phyloP scores from a whole-genome alignment of 2,888 invertebrate species.

The Acanthosepion esculentum region DNA sequence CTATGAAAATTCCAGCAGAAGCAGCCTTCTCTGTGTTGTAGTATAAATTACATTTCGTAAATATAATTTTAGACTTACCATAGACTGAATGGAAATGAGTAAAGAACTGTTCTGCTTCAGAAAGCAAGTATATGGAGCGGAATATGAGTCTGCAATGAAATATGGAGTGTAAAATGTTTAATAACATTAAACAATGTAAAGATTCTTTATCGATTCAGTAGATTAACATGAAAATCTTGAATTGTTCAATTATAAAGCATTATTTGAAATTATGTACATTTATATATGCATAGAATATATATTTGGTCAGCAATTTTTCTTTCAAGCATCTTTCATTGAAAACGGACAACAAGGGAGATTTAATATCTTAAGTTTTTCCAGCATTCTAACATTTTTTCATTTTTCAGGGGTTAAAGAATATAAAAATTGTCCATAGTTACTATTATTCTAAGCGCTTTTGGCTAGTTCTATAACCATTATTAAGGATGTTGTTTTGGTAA shows the following conservation, averaged over 20 bases:
- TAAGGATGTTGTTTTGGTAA: no score
- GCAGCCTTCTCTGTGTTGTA: neutral
- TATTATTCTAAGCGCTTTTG: no score
- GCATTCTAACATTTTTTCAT: no score
- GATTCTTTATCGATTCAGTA: no score
- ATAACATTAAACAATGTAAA: neutral
- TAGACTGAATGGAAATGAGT: neutral
- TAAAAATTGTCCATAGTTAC: no score
- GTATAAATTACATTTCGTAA: neutral
- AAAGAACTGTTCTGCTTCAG: conserved; percentile 33
- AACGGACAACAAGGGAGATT: no score
- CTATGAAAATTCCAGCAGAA: neutral
- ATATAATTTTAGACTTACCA: neutral
- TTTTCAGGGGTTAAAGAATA: no score
- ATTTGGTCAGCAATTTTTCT: neutral
- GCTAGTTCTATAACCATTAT: no score
- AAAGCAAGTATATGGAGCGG: neutral
- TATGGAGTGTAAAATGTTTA: neutral
- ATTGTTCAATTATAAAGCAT: neutral
- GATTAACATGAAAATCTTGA: neutral
- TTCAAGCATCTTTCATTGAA: no score
- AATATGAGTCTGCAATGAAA: conserved; percentile 3
- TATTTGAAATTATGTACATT: neutral
- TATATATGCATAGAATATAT: neutral
- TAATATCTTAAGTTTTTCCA: no score